Percentiles rank a stretch among this genome's conserved stretches.
phyloP scores from a whole-genome alignment of 2,888 invertebrate species.

The Cosmia trapezina region DNA sequence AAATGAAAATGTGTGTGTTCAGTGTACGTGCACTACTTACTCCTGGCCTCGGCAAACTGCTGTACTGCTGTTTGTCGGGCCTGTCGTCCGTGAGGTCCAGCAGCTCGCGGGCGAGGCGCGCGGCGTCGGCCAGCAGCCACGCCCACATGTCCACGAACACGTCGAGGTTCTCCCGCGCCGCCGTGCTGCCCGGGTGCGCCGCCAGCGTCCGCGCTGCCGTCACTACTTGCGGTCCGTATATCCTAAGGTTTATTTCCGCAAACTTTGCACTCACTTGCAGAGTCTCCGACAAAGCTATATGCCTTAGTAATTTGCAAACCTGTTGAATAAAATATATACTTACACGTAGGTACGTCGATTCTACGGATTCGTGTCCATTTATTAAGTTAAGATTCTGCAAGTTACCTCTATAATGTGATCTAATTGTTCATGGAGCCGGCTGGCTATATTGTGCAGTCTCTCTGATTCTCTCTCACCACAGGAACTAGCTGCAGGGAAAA shows the following conservation, averaged over 20 bases:
- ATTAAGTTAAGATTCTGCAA: constrained; percentile 34
- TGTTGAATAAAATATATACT: constrained; percentile 75
- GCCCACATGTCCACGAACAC: constrained; percentile 99
- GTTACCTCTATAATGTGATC: constrained; percentile 99
- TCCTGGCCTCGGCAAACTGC: constrained; percentile 98
- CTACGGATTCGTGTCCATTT: background rate
- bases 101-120: constrained; percentile 96
- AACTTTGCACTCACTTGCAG: constrained; percentile 99
- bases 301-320: constrained; percentile 98
- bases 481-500: constrained; percentile 84
- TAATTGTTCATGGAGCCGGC: constrained; percentile 98
- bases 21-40: constrained; percentile 91
- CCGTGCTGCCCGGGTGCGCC: constrained; percentile 97
- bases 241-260: constrained; percentile 97
- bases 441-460: constrained; percentile 97
- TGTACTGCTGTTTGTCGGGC: constrained; percentile 92
- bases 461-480: constrained; percentile 93
- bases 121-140: constrained; percentile 97
- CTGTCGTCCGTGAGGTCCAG: constrained; percentile 93
- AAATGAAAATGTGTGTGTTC: background rate
- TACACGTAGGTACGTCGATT: constrained; percentile 4
- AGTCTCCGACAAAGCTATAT: constrained; percentile 98
- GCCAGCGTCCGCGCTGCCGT: constrained; percentile 98
- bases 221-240: constrained; percentile 98
- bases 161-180: constrained; percentile 99